Conservation (phyloP, 2,888 invertebrate species). For the Habrosyne pyritoides region DNA sequence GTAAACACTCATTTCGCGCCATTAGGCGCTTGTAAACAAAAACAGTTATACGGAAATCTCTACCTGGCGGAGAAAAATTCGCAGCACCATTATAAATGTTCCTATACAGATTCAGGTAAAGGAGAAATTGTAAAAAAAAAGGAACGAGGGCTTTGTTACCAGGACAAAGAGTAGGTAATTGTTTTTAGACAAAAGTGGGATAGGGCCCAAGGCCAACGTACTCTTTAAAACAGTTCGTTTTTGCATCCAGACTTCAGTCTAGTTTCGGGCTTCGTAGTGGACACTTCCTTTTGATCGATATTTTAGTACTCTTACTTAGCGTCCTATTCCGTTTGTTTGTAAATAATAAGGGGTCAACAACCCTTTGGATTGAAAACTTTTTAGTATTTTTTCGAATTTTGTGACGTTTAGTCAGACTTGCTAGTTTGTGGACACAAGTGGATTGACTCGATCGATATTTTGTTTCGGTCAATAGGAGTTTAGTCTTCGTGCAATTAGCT, state of each 20-base stretch:
- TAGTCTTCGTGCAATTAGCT: background rate
- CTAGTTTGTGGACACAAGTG: background rate
- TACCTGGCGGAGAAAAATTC: conserved; percentile 58
- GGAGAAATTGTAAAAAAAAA: conserved; percentile 39
- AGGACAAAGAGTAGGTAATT: conserved; percentile 57
- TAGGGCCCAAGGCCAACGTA: conserved; percentile 71
- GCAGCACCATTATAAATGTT: conserved; percentile 32
- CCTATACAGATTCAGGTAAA: conserved; percentile 44
- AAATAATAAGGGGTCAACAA: conserved; percentile 66
- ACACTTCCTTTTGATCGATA: conserved; percentile 55
- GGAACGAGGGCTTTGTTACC: conserved; percentile 41
- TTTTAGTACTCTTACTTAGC: conserved; percentile 22
- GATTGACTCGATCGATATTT: background rate
- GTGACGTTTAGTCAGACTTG: background rate
- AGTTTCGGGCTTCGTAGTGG: conserved; percentile 68
- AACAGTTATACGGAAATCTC: conserved; percentile 60
- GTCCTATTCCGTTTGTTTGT: conserved; percentile 58
- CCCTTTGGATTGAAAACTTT: conserved; percentile 43
- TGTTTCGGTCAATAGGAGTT: background rate
- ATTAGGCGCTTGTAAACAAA: conserved; percentile 71
- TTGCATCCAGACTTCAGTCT: conserved; percentile 78
- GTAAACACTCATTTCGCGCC: conserved; percentile 79
- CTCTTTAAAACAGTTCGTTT: conserved; percentile 74
- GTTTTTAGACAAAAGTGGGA: conserved; percentile 61
- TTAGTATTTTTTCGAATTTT: conserved; percentile 19